These are phyloP conservation scores for Dendrolimus kikuchii DNA, from an alignment of 1,140 invertebrate species.

Conservation along the genomic window DNA sequence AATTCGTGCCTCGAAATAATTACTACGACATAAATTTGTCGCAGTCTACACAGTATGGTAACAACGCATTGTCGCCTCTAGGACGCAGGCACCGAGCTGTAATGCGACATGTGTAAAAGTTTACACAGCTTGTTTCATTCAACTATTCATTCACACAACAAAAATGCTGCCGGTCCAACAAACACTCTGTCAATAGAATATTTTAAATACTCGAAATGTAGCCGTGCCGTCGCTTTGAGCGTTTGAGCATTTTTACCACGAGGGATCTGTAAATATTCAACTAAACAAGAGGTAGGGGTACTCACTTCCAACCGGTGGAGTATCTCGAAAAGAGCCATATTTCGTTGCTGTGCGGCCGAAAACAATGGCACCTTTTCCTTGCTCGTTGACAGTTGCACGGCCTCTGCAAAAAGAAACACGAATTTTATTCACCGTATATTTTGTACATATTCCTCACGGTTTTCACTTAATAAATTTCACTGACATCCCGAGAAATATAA, in stretches of 20 bases:
- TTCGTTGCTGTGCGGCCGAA: slow-evolving; percentile 90
- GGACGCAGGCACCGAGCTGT: slow-evolving; percentile 12
- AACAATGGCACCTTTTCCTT: slow-evolving; percentile 93
- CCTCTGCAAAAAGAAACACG: slow-evolving; percentile 70
- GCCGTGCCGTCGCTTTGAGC: slow-evolving; percentile 1
- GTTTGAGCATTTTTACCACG: no score
- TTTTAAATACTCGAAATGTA: slow-evolving; percentile 22
- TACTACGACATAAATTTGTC: slow-evolving; percentile 42
- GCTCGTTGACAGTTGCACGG: slow-evolving; percentile 90
- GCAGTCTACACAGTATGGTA: slow-evolving; percentile 22
- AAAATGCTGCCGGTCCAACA: slow-evolving; percentile 22
- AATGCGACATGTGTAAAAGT: slow-evolving; percentile 45
- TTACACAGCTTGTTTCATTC: slow-evolving; percentile 30
- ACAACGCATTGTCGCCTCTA: slow-evolving; percentile 21
- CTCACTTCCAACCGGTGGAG: slow-evolving; percentile 96
- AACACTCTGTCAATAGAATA: slow-evolving; percentile 27
- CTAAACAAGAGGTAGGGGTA: slow-evolving; percentile 16
- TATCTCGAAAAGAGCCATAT: slow-evolving; percentile 99
- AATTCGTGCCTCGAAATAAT: slow-evolving; percentile 35
- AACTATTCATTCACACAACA: slow-evolving; percentile 16
- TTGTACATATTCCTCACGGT: not conserved
- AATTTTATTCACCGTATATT: slow-evolving; percentile 1
- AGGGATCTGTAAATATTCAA: no score
- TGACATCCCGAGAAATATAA: not conserved
- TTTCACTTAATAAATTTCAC: not conserved